These are phyloP conservation scores for Turritopsis rubra DNA, from an alignment of 30 jellyfish, hydroid and myxozoan species.

Conservation along the genomic window DNA sequence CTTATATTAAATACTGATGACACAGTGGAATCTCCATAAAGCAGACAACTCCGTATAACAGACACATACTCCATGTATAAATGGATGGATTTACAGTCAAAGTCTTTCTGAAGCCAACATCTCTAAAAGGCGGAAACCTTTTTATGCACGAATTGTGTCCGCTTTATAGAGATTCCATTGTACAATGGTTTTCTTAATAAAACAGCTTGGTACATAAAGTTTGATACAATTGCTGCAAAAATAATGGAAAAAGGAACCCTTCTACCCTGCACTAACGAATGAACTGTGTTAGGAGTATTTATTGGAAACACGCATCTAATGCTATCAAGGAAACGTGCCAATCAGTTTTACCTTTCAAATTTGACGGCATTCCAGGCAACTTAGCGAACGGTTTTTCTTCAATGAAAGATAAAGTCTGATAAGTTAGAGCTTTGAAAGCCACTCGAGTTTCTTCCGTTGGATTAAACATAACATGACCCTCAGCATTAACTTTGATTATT, in stretches of 20 bases:
- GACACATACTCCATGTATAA: background rate
- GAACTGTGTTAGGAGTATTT: too few relatives aligned
- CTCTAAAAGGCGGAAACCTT: too few relatives aligned
- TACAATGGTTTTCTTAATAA: too few relatives aligned
- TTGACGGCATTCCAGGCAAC: background rate
- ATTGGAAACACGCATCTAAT: too few relatives aligned
- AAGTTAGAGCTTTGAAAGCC: background rate
- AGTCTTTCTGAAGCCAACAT: too few relatives aligned
- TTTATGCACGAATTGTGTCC: too few relatives aligned
- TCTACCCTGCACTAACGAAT: too few relatives aligned
- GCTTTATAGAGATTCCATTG: too few relatives aligned
- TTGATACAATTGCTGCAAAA: too few relatives aligned
- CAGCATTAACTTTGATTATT: background rate
- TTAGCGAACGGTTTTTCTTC: background rate
- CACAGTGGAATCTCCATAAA: background rate
- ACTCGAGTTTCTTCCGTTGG: background rate
- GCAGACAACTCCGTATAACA: background rate
- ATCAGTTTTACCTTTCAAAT: background rate
- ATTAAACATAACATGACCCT: background rate
- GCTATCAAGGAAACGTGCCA: background rate
- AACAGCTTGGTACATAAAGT: too few relatives aligned
- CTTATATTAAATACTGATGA: too few relatives aligned
- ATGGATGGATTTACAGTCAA: too few relatives aligned
- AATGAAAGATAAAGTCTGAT: background rate
- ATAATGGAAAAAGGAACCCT: background rate